Base-by-base conservation (phyloP, 2,888 invertebrate species). In the Caenorhabditis macrosperma region DNA sequence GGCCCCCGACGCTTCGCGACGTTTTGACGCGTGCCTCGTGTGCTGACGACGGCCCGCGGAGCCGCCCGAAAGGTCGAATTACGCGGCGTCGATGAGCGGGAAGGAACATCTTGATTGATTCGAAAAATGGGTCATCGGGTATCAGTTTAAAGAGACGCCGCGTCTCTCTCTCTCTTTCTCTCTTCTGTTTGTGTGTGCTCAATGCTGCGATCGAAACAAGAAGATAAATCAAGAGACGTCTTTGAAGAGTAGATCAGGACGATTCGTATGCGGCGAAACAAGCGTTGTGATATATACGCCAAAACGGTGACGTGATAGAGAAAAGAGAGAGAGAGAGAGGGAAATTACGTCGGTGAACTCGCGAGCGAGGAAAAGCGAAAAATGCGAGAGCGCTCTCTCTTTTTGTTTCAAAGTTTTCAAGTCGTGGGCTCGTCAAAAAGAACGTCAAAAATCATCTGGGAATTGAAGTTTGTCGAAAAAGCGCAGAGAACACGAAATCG, bases 401-500 rank as follows among this genome's bases (percentile, higher is more conserved):
- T 48, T 41, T 44, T 26, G 41, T 60, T 44, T 60, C 60, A 28
- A 46, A 17, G 6, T 17, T 30, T 24, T 44, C 2, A 15, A 30
- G n/a, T 20, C 17, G 41, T 61, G 46, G 26, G n/a, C 24, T 20
- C 28, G 30, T 17, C 17, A n/a, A 15, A 48, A 61, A 61, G 54
- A 54, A 66, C 66, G 66, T 66, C 66, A 66, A 66, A 66, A 66
- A 66, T 66, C 66, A 66, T 55, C 66, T 66, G 44, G 66, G 66
- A 54, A 66, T 54, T 66, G 24, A 4, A 50, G 48, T 50, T 6
- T 22, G 48, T 15, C 26, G 52, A 10, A 44, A 26, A 35, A 20
- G 5, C 50, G 38, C 26, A 35, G 26, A 59, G n/a, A n/a, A n/a
- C n/a, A 59, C 26, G 26, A 41, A 41, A n/a, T n/a, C 28, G 48